Percentiles rank a stretch among this genome's conserved stretches.
Evolutionary conservation across 2,113 vertebrate genomes (phyloP).

Genomic region (Nesogale talazaci): DNA sequence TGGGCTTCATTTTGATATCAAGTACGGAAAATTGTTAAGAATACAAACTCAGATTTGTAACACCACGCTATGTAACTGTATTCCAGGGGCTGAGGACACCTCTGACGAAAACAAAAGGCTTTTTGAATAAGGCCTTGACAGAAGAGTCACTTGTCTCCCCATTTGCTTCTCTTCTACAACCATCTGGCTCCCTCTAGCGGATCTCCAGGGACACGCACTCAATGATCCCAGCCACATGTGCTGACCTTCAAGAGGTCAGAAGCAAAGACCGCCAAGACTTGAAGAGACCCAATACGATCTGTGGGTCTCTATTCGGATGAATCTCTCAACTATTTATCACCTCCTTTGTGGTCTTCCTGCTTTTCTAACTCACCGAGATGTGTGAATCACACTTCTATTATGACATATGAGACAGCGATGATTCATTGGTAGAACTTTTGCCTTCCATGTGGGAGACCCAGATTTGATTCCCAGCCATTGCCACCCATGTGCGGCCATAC

Average conservation of each 20-base stretch:
- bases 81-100: neutral
- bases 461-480: neutral
- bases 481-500: neutral
- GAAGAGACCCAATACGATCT: neutral
- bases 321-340: neutral
- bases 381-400: neutral
- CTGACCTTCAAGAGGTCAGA: neutral
- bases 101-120: neutral
- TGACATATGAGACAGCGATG: neutral
- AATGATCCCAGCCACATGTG: neutral
- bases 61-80: neutral
- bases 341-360: neutral
- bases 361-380: neutral
- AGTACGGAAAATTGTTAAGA: neutral
- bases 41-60: neutral
- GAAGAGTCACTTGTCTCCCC: fast-evolving
- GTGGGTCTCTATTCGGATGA: too few relatives aligned
- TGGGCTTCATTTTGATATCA: neutral
- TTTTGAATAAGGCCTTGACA: neutral
- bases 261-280: neutral
- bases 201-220: neutral
- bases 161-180: neutral
- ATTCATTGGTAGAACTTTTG: neutral
- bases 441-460: neutral
- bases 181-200: conserved; percentile 69